Base-by-base conservation (phyloP, 1,140 invertebrate species). In the Leptopilina boulardi region DNA sequence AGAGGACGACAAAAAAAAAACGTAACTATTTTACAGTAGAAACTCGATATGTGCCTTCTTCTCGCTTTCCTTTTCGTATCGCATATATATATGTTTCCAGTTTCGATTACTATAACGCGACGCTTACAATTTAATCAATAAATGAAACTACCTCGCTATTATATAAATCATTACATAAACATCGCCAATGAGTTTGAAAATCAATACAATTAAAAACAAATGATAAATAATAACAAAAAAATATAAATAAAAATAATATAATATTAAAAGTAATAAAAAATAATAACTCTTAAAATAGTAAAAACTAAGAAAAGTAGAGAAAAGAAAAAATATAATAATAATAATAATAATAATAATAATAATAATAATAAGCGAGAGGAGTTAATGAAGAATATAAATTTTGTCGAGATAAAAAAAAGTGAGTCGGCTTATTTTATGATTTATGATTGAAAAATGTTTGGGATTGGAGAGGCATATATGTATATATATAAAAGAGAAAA, bases 401-500 rank as follows among this genome's bases (percentile, higher is more conserved):
- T 51, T 47, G 44, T 47, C 1, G 34, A 38, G 34, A 38, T 1
- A 38, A 6, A 44, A n/a, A 18, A 18, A 51, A 51, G 11, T 47
- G 44, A 51, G n/a, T 18, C 47, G 47, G 47, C 47, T 51, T 51
- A 18, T 51, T 51, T 51, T 51, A 51, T 51, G 47, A 51, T 51
- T 51, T 51, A 51, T 51, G 47, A 51, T 51, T 51, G 47, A 51
- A 51, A 51, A 51, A 51, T 18, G 47, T 4, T 51, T n/a, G 47
- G n/a, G 47, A 51, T 51, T 38, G 34, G 2, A 6, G 34, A 38
- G 3, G 34, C n/a, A n/a, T n/a, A n/a, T n/a, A n/a, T n/a, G n/a
- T n/a, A n/a, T n/a, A n/a, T n/a, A n/a, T n/a, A n/a, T n/a, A 38
- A 30, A 30, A 30, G 44, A 15, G 15, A 47, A 47, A 47, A 47